Conservation (phyloP, 2,797 vertebrate species). For the Chlorospingus semifuscus region DNA sequence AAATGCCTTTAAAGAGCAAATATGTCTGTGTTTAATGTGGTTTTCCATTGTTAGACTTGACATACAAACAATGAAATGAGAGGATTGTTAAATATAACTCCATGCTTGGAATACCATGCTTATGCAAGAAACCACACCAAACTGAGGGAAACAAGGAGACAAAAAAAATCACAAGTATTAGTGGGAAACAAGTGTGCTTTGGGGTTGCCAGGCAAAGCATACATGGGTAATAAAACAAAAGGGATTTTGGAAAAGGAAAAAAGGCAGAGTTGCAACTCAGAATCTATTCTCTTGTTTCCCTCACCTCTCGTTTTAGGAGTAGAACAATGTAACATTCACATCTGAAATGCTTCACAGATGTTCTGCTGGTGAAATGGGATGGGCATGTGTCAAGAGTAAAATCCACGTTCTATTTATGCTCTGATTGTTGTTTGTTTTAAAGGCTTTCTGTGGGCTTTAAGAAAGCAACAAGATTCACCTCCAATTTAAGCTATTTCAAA, state of each 20-base stretch:
- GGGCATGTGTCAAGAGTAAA: neutral
- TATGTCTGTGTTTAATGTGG: neutral
- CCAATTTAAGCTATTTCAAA: neutral
- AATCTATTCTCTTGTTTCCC: neutral
- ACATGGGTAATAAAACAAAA: neutral
- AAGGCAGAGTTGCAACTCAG: neutral
- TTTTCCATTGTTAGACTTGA: conserved; percentile 42
- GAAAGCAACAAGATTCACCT: neutral
- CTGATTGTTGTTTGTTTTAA: neutral
- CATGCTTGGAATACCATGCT: neutral
- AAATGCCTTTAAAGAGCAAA: conserved; percentile 34
- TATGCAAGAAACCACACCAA: conserved; percentile 45
- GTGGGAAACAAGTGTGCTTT: neutral
- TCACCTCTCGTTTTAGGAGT: conserved; percentile 12
- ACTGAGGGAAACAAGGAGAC: neutral
- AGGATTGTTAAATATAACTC: conserved; percentile 53
- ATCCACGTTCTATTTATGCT: neutral
- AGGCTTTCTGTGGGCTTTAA: neutral
- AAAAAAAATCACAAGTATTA: neutral
- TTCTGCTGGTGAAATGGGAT: neutral
- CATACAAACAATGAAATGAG: conserved; percentile 37
- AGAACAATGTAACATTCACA: neutral
- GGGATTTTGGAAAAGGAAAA: neutral
- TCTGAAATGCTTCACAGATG: conserved; percentile 38
- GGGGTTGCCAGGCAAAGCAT: neutral